A percentile compares a stretch with the other conserved stretches of the same genome.
phyloP scores from a whole-genome alignment of 2,113 vertebrate genomes.

The Vanacampus margaritifer region DNA sequence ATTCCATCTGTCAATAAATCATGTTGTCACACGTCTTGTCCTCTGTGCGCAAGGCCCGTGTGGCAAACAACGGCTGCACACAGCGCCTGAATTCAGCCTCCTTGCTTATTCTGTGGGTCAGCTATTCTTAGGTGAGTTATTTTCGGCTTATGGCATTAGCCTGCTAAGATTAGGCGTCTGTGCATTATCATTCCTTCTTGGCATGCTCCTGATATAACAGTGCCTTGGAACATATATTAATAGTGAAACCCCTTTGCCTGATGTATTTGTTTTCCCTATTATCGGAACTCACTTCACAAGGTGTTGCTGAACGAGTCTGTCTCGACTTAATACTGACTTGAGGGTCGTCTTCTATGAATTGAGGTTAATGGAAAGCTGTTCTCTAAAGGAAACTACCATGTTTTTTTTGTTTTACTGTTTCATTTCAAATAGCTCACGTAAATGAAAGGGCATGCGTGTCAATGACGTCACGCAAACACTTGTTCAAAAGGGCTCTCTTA shows the following conservation, averaged over 20 bases:
- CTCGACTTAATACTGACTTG: background rate
- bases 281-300: conserved; percentile 32
- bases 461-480: conserved; percentile 24
- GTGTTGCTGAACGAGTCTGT: background rate
- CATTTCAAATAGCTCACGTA: conserved; percentile 25
- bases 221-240: conserved; percentile 91
- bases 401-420: conserved; percentile 2
- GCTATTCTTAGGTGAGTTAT: conserved; percentile 99
- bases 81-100: conserved; percentile 70
- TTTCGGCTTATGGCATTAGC: conserved; percentile 95
- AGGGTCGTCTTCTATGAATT: background rate
- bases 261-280: conserved; percentile 80
- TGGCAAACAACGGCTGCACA: conserved; percentile 63
- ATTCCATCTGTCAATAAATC: conserved; percentile 53
- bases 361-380: conserved; percentile 6
- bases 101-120: conserved; percentile 94
- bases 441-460: conserved; percentile 16
- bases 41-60: conserved; percentile 25
- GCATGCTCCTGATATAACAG: conserved; percentile 91
- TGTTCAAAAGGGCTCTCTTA: conserved; percentile 30
- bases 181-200: conserved; percentile 95
- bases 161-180: conserved; percentile 97
- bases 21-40: conserved; percentile 36
- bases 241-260: conserved; percentile 85
- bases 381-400: conserved; percentile 25